Percentiles rank a stretch among this genome's conserved stretches.
Conservation (phyloP, 2,797 vertebrate genomes). For the Xiphophorus birchmanni region DNA sequence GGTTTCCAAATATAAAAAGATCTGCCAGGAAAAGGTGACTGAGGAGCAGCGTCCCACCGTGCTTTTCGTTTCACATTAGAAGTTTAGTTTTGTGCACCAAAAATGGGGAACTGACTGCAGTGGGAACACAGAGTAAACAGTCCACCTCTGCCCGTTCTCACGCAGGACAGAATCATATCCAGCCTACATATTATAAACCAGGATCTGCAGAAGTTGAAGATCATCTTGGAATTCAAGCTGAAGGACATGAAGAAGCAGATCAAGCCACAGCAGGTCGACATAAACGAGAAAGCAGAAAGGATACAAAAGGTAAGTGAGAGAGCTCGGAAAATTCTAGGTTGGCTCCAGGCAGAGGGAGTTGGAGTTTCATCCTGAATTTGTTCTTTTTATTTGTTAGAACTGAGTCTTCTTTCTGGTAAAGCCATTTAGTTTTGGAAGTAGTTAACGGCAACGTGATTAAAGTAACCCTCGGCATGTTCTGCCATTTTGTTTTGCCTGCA, state of each 20-base stretch:
- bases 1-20: conserved; percentile 85
- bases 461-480: no score
- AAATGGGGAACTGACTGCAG: not conserved
- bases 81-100: not conserved
- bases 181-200: conserved; percentile 88
- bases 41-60: not conserved
- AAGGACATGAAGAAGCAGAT: conserved; percentile 87
- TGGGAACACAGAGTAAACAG: not conserved
- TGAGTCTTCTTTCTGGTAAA: not conserved
- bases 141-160: not conserved
- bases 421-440: not conserved
- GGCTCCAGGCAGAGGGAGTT: not conserved
- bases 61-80: not conserved
- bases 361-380: not conserved
- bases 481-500: no score
- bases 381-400: not conserved
- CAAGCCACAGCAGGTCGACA: conserved; percentile 87
- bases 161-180: conserved; percentile 85
- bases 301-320: conserved; percentile 82
- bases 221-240: conserved; percentile 86
- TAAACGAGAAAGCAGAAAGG: conserved; percentile 83
- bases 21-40: conserved; percentile 89
- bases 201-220: conserved; percentile 88
- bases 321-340: not conserved
- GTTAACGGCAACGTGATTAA: no score